Base-by-base conservation (phyloP, 1,140 invertebrate species). In the Macrobrachium rosenbergii region DNA sequence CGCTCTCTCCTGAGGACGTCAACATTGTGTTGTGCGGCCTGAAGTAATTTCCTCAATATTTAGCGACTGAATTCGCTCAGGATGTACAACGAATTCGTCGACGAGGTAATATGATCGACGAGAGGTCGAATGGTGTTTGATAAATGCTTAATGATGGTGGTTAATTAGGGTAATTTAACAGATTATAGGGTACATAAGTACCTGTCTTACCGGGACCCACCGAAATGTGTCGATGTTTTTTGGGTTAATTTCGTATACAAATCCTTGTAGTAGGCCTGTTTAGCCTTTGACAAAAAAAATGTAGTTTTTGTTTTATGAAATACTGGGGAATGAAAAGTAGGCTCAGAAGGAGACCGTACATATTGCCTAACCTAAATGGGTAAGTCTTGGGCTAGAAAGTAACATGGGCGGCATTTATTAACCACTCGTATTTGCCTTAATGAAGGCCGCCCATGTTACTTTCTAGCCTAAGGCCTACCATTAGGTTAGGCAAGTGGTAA, bases 71-170 rank as follows among this genome's bases (percentile, higher is more conserved):
- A 64, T 12, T 11, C 28, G 14, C 14, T 23, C 62, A 81, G 14
- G 10, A 81, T 81, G 79, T 81, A 81, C 23, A 81, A 43, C 79
- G 79, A 81, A 43, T 81, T 81, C 37, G 79, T 81, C 17, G 79
- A 81, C 28, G 79, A 81, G 79, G 79, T 81, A 64, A 81, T 23
- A 43, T 21, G 5, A 11, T 1, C 6, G 2, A 21, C 19, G 23
- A 12, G 7, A n/a, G 7, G 14, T 11, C n/a, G 43, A 62, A 23
- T n/a, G 19, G 62, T 17, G n/a, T 43, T 6, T 63, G 79, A 16
- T n/a, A 6, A 16, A 37, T 11, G 60, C 59, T 6, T 14, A 28
- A 37, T 5, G 5, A 16, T 21, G n/a, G 78, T n/a, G 6, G n/a
- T 28, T 12, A 19, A 62, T 6, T 52, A 11, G 6, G n/a, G 11